Evolutionary conservation across 2,888 invertebrate species (phyloP).

Genomic region (Mystacides longicornis): DNA sequence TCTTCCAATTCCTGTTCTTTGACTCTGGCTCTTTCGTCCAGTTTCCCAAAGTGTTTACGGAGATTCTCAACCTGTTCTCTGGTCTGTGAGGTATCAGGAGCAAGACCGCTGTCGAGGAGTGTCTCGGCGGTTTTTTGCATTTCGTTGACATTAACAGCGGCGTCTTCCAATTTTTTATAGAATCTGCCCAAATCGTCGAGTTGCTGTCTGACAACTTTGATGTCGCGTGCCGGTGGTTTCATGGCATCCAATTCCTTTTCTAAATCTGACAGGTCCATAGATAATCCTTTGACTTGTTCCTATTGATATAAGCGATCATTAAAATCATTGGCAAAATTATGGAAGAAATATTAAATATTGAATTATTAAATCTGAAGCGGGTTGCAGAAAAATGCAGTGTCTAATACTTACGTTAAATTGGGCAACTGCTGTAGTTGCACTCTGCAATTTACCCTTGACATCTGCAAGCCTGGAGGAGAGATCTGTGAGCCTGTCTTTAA

Average conservation of each 20-base stretch:
- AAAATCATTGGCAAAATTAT: too few species aligned
- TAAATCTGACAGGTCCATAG: slow-evolving; percentile 67
- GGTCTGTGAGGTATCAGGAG: slow-evolving; percentile 73
- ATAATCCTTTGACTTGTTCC: slow-evolving; percentile 76
- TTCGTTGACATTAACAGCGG: slow-evolving; percentile 58
- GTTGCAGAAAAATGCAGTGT: neutral
- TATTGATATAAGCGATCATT: slow-evolving; percentile 23
- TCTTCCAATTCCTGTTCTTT: slow-evolving; percentile 74
- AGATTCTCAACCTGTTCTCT: slow-evolving; percentile 75
- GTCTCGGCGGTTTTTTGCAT: slow-evolving; percentile 67
- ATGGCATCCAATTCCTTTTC: slow-evolving; percentile 80
- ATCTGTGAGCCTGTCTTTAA: slow-evolving; percentile 70
- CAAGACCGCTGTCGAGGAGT: slow-evolving; percentile 77
- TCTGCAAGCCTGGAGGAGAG: slow-evolving; percentile 71
- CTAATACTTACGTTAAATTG: slow-evolving; percentile 62
- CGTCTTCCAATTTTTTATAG: slow-evolving; percentile 58
- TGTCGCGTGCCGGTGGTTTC: slow-evolving; percentile 81
- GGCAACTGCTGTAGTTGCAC: slow-evolving; percentile 78
- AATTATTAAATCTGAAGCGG: too few species aligned
- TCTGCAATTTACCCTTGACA: slow-evolving; percentile 70
- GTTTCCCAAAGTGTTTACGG: slow-evolving; percentile 67
- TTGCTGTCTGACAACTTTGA: slow-evolving; percentile 76
- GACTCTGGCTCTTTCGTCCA: slow-evolving; percentile 72
- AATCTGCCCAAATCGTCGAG: slow-evolving; percentile 69
- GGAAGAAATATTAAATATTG: too few species aligned